Base-by-base conservation (phyloP, 2,888 invertebrate genomes). In the Parnassius glacialis region DNA sequence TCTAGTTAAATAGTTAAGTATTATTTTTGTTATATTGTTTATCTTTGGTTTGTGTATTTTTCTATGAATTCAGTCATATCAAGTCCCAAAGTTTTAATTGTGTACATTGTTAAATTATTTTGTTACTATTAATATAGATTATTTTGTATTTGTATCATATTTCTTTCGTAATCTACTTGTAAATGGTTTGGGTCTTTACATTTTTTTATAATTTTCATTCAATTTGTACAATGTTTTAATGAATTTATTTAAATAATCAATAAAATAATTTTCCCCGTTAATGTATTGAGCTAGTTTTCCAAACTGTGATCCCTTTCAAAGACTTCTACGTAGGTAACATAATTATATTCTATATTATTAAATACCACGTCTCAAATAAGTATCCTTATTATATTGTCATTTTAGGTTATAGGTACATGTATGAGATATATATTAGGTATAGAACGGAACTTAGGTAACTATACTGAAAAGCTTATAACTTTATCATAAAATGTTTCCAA, bases 291-390 rank as follows among this genome's bases (percentile, higher is more conserved):
- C 83, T 89, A 90, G 89, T 86, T 90, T 87, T 87, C 90, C 90
- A 87, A 86, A 85, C 91, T 91, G 91, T 91, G 91, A 91, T 91
- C 90, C 91, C 90, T 86, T 83, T 84, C 87, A 88, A 90, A 91
- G 91, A 91, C 91, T 90, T 90, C 87, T 90, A 87, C 80, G 75
- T 90, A 90, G 87, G 90, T 87, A 84, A 80, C 79, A 75, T 75
- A 67, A 72, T 80, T 78, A 74, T 75, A 74, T 72, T 69, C 70
- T 71, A 70, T 70, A 74, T 75, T 75, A 76, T 74, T 65, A 69
- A 67, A 75, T 76, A 76, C 71, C 77, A 74, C 72, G 41, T 34
- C 41, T 54, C 54, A 52, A 45, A 43, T 50, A 63, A 59, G 59
- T 53, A 59, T 63, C 55, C 55, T 52, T 62, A 55, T 58, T 45